A percentile compares a stretch with the other conserved stretches of the same genome.
phyloP scores from a whole-genome alignment of 1,140 invertebrate genomes.

The Xylocopa sonorina region DNA sequence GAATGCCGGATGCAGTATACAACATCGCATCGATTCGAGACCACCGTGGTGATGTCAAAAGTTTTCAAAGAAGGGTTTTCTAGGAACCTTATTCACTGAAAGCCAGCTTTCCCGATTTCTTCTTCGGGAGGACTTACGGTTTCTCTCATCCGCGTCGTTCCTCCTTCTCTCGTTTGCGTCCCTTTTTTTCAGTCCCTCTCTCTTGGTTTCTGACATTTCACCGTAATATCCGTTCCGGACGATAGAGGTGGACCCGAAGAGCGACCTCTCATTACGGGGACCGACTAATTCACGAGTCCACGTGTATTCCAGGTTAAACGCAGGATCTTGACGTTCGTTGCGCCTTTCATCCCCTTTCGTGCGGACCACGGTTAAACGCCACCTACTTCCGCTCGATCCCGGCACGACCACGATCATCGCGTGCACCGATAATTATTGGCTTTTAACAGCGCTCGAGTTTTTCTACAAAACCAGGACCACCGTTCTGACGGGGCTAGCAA shows the following conservation, averaged over 20 bases:
- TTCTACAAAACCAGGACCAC: conserved; percentile 31
- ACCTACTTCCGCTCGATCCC: conserved; percentile 68
- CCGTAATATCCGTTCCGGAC: conserved; percentile 15
- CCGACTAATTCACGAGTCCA: conserved; percentile 63
- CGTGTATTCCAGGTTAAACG: conserved; percentile 31
- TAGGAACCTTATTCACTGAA: conserved; percentile 46
- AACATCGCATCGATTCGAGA: conserved; percentile 29
- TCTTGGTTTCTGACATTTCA: background rate
- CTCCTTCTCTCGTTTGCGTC: background rate
- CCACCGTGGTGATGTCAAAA: conserved; percentile 52
- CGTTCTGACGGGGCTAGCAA: conserved; percentile 1
- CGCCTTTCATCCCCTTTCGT: conserved; percentile 59
- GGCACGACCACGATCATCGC: conserved; percentile 52
- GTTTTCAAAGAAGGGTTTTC: conserved; percentile 47
- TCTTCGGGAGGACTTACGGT: conserved; percentile 22
- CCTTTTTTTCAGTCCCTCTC: conserved; percentile 14
- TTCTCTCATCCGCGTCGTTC: conserved; percentile 25
- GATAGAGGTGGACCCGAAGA: conserved; percentile 6
- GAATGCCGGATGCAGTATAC: conserved; percentile 38
- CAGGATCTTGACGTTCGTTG: conserved; percentile 12
- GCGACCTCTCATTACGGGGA: conserved; percentile 58
- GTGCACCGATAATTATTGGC: conserved; percentile 68
- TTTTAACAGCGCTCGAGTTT: conserved; percentile 54
- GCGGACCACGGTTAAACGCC: conserved; percentile 45
- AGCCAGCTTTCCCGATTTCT: conserved; percentile 35